phyloP scores from a whole-genome alignment of 2,797 vertebrate genomes.

The Alauda arvensis region DNA sequence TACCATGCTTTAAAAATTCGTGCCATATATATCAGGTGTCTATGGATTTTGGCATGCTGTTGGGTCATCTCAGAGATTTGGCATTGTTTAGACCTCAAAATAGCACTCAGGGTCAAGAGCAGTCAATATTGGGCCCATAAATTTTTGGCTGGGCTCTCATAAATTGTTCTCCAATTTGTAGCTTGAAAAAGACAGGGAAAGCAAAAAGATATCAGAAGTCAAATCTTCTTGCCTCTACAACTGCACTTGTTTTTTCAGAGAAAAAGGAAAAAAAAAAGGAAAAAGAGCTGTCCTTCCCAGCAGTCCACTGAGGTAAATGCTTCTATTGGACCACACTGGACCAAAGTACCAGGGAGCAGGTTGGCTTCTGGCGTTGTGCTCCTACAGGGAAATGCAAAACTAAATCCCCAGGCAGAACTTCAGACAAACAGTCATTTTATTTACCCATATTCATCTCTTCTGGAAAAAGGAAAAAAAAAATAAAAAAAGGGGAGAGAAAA shows the following conservation, averaged over 20 bases:
- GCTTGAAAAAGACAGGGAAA: constrained; percentile 15
- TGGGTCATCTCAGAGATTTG: constrained; percentile 65
- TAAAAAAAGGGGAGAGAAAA: constrained; percentile 56
- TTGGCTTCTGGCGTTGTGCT: constrained; percentile 20
- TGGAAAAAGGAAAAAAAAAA: constrained; percentile 8
- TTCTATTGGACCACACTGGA: background rate
- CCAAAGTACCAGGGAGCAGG: background rate
- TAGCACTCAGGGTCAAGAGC: constrained; percentile 64
- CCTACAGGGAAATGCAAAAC: constrained; percentile 55
- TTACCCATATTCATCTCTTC: constrained; percentile 74
- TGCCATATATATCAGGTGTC: constrained; percentile 64
- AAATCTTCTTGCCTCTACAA: constrained; percentile 28
- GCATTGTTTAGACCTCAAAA: constrained; percentile 69
- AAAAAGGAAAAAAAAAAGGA: background rate
- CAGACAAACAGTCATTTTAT: constrained; percentile 75
- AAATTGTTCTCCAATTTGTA: constrained; percentile 73
- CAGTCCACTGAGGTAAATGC: background rate
- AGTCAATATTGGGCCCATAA: constrained; percentile 68
- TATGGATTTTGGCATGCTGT: constrained; percentile 61
- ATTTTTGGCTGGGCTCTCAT: constrained; percentile 64
- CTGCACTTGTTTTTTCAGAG: background rate
- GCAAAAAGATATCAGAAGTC: constrained; percentile 42
- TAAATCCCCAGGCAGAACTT: constrained; percentile 70
- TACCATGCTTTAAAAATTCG: constrained; percentile 65
- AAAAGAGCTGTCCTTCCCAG: background rate